A percentile compares a stretch with the other conserved stretches of the same genome.
Evolutionary conservation across 2,113 vertebrate genomes (phyloP).

Genomic region (Ceuthmochares aereus): DNA sequence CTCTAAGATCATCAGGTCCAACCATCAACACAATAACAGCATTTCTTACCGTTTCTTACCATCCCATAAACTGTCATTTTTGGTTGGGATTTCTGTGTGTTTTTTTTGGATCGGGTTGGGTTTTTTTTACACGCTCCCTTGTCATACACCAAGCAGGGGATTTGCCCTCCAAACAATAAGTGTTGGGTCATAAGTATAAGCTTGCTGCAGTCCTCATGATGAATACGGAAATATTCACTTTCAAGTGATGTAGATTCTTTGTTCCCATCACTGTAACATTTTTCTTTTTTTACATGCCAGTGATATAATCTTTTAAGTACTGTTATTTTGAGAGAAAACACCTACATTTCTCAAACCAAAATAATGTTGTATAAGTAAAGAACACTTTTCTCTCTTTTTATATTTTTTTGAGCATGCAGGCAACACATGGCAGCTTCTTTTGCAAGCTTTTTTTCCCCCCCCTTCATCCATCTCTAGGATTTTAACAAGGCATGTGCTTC

Average conservation of each 20-base stretch:
- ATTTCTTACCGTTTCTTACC: background rate
- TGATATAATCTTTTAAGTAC: background rate
- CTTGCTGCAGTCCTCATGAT: background rate
- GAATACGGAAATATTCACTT: background rate
- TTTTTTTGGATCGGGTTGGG: background rate
- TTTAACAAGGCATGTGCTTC: slow-evolving; percentile 46
- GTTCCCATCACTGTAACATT: background rate
- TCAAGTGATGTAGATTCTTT: background rate
- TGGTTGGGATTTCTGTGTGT: background rate
- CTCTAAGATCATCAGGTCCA: no score
- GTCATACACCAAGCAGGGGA: background rate
- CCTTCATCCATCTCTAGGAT: background rate
- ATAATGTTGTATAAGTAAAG: background rate
- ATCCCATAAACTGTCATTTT: background rate
- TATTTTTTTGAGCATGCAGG: background rate
- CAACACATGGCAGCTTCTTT: background rate
- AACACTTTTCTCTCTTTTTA: background rate
- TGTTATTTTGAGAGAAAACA: slow-evolving; percentile 7
- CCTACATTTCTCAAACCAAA: background rate
- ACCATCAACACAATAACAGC: no score
- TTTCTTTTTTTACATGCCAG: background rate
- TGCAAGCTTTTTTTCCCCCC: background rate
- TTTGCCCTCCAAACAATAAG: background rate
- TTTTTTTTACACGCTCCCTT: background rate
- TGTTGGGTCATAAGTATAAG: background rate